Base-by-base conservation (phyloP, 2,113 vertebrate species). In the Austrofundulus limnaeus region DNA sequence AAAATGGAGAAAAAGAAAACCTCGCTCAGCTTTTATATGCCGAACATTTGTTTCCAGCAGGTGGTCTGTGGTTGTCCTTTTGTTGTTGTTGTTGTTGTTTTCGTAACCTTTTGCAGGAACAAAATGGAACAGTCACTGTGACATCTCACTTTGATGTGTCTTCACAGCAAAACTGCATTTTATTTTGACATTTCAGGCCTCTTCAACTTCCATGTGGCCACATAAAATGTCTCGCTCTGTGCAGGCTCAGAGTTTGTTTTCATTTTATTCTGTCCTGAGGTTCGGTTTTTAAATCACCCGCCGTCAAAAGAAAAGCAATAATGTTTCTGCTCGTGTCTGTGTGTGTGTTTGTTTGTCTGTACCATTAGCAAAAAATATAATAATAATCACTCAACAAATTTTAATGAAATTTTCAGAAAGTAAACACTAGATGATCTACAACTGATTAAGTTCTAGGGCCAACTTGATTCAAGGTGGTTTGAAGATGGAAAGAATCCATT, bases 81-180 rank as follows among this genome's bases (percentile, higher is more conserved):
- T 65, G 14, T 12, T 75, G 19, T 80, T 73, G 58, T 64, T 19
- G 12, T 38, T 41, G 12, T 8, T 28, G 46, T 51, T 53, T 37
- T 38, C 13, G 10, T 53, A 70, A 84, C 78, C 76, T 79, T 82
- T 80, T 50, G 60, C 62, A 51, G 38, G 70, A 76, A 50, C 70
- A 77, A 75, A 75, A 85, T 53, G 66, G 77, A 77, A 78, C 72
- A 61, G 70, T 82, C 84, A 72, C 76, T 69, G 73, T 78, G 72
- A 80, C 83, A 76, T 75, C 76, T 56, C 52, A 68, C 66, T 70
- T 70, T 57, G 63, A 77, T 82, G 75, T 77, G 37, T 63, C 42
- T 61, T 72, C 67, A 66, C 61, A 45, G 66, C 54, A 70, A 60
- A 77, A 70, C 19, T 17, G 17, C 62, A 68, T 84, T 77, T 78